A percentile compares a stretch with the other conserved stretches of the same genome.
Evolutionary conservation across 1,140 invertebrate genomes (phyloP).

Genomic region (Leptinotarsa undecemlineata): DNA sequence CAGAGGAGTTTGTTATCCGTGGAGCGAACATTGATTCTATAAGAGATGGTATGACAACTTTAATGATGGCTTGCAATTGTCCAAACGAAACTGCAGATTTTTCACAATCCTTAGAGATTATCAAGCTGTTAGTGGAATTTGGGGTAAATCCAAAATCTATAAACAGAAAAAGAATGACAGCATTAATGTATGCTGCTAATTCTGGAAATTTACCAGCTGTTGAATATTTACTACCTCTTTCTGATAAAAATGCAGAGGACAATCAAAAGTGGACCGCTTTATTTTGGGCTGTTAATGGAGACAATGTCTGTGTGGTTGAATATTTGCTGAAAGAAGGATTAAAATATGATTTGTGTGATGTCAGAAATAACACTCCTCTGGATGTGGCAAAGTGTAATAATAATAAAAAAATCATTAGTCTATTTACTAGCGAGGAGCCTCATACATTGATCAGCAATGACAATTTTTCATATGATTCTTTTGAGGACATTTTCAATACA

Average conservation of each 20-base stretch:
- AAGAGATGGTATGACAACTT: conserved; percentile 42
- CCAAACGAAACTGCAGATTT: conserved; percentile 36
- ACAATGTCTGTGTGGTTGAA: conserved; percentile 54
- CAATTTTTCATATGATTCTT: conserved; percentile 22
- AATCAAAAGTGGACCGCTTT: conserved; percentile 58
- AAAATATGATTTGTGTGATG: conserved; percentile 51
- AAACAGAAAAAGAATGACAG: conserved; percentile 55
- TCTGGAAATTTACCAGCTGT: conserved; percentile 53
- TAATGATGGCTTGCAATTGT: conserved; percentile 49
- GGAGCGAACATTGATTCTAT: conserved; percentile 40
- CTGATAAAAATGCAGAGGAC: conserved; percentile 55
- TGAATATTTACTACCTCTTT: conserved; percentile 50
- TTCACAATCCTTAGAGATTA: conserved; percentile 38
- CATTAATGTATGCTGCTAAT: conserved; percentile 58
- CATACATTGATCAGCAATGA: conserved; percentile 28
- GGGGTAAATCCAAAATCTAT: conserved; percentile 53
- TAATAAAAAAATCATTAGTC: conserved; percentile 53
- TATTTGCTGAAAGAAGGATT: conserved; percentile 54
- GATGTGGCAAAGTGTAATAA: conserved; percentile 56
- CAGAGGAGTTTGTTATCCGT: too few relatives aligned
- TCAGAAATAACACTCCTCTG: conserved; percentile 54
- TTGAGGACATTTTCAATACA: conserved; percentile 37
- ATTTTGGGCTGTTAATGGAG: conserved; percentile 58
- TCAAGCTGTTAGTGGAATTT: conserved; percentile 43
- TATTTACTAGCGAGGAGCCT: conserved; percentile 50